Base-by-base conservation (phyloP, 2,113 vertebrate genomes). In the Sprattus sprattus region DNA sequence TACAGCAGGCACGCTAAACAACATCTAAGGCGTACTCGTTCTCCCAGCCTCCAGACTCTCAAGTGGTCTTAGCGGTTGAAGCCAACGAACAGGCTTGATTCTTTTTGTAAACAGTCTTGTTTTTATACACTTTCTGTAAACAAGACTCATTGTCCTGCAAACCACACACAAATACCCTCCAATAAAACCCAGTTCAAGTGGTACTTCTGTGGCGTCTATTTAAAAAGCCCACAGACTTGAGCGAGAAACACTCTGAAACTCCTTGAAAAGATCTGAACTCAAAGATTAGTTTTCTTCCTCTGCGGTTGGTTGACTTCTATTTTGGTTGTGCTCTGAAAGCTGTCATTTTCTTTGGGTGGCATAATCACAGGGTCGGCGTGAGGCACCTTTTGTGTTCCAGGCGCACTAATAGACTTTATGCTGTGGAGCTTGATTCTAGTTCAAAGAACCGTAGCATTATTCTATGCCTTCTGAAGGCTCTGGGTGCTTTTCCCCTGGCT, bases 341-440 rank as follows among this genome's bases (percentile, higher is more conserved):
- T 82, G 82, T 87, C 46, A 84, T 84, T 75, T 85, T 82, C 81
- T 85, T 82, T 71, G 82, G 81, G 84, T 82, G 84, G 86, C 85
- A 86, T 87, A 86, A 88, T 86, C 82, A 84, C 86, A 75, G 46
- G 75, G 81, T 78, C 39, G 81, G 82, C 86, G 84, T 85, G 85
- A 60, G 78, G 80, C 32, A 5, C n/a, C 71, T 50, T 81, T 89
- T 89, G n/a, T 71, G 85, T 89, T 85, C 81, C 47, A 82, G 82
- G 71, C 81, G 82, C 57, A 47, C 83, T 46, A 52, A 88, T 86
- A 83, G 20, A 52, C 22, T 49, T n/a, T 52, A 45, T 84, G 81
- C 16, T 81, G 78, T 60, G 46, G 80, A 49, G 45, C 22, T 67
- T 32, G 45, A 52, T 64, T 83, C 11, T 20, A 45, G 64, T 78